phyloP scores from a whole-genome alignment of 1,140 invertebrate species.

The Globodera ellingtonae region DNA sequence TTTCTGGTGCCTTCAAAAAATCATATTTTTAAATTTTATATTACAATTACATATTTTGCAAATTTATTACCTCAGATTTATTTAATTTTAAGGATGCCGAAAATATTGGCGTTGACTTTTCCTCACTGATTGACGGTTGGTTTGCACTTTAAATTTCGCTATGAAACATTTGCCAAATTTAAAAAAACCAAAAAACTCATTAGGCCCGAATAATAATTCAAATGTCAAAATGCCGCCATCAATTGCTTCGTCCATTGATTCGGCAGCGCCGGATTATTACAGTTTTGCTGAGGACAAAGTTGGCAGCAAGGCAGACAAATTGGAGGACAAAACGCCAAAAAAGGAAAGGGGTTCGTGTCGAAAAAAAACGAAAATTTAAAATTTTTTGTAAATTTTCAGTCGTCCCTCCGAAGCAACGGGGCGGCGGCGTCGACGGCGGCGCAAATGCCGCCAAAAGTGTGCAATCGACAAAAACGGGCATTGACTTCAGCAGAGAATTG shows the following conservation, averaged over 20 bases:
- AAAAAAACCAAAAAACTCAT: not conserved
- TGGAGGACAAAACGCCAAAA: constrained; percentile 2
- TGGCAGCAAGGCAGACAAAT: not conserved
- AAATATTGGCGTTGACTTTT: constrained; percentile 58
- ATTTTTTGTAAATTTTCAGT: constrained; percentile 7
- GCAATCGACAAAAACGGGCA: constrained; percentile 4
- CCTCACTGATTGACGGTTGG: constrained; percentile 43
- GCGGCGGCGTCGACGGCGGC: not conserved
- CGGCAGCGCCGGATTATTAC: constrained; percentile 23
- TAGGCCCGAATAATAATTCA: not conserved
- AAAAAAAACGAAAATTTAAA: not conserved
- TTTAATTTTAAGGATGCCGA: constrained; percentile 47
- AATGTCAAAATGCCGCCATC: constrained; percentile 30
- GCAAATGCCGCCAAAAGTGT: not conserved
- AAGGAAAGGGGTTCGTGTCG: not conserved
- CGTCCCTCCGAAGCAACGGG: constrained; percentile 3
- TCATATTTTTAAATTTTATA: constrained; percentile 6
- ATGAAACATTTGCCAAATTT: not conserved
- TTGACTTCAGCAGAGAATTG: constrained; percentile 18
- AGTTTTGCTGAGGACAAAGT: constrained; percentile 17
- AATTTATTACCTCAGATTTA: not conserved
- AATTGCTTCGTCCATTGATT: constrained; percentile 55
- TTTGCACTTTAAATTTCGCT: constrained; percentile 12
- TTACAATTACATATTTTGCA: constrained; percentile 28
- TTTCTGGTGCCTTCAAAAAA: no score